Percentiles rank a stretch among this genome's conserved stretches.
These are phyloP conservation scores for Charina bottae DNA, from an alignment of 2,113 vertebrate species.

Conservation along the genomic window DNA sequence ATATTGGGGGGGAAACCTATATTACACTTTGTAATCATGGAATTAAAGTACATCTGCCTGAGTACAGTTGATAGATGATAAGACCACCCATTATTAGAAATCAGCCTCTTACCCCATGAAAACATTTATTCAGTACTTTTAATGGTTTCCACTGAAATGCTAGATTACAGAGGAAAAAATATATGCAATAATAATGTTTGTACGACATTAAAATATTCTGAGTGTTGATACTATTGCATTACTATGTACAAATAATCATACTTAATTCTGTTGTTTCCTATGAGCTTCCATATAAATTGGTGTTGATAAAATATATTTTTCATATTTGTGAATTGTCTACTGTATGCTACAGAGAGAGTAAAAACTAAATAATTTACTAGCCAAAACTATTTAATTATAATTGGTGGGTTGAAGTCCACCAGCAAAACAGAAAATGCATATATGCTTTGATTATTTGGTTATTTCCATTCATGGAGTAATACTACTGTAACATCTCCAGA, in stretches of 20 bases:
- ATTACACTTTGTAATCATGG: not conserved
- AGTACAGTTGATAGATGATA: not conserved
- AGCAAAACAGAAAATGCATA: not conserved
- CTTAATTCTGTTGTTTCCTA: not conserved
- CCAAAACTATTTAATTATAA: not conserved
- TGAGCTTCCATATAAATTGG: slow-evolving; percentile 4
- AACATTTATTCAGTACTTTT: not conserved
- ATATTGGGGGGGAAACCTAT: not conserved
- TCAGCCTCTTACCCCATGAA: not conserved
- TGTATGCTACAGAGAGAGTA: not conserved
- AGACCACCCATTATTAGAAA: not conserved
- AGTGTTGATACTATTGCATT: slow-evolving; percentile 16
- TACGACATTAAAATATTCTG: not conserved
- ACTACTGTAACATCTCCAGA: not conserved
- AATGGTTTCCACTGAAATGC: slow-evolving; percentile 14
- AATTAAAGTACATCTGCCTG: not conserved
- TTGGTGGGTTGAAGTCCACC: not conserved
- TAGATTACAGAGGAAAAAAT: slow-evolving; percentile 7
- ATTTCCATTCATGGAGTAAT: not conserved
- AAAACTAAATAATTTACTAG: not conserved
- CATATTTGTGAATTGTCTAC: not conserved
- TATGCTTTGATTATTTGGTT: not conserved
- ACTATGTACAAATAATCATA: not conserved
- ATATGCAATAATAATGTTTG: slow-evolving; percentile 7
- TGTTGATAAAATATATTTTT: not conserved